A percentile compares a stretch with the other conserved stretches of the same genome.
Conservation (phyloP, 2,113 vertebrate species). For the Cisticola juncidis region DNA sequence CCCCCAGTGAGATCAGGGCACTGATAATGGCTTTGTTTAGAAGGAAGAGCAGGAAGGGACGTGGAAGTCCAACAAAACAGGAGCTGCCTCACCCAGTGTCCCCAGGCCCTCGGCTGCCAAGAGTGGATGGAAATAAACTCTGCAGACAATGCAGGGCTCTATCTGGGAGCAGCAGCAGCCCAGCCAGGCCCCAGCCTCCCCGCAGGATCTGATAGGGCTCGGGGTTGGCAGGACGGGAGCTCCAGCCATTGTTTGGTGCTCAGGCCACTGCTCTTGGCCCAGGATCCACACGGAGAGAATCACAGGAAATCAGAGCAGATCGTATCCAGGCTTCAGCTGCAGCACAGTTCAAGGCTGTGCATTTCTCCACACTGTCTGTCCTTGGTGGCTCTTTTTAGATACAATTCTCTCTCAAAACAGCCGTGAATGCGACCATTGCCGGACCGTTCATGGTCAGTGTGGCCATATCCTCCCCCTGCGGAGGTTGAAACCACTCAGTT, state of each 20-base stretch:
- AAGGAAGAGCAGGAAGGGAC: slow-evolving; percentile 63
- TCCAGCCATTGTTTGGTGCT: slow-evolving; percentile 10
- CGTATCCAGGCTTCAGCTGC: neutral
- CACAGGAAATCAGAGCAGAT: neutral
- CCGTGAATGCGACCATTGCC: fast-evolving
- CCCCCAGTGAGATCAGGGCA: slow-evolving; percentile 1
- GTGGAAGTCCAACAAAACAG: slow-evolving; percentile 27
- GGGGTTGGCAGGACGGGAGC: neutral
- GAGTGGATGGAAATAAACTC: slow-evolving; percentile 11
- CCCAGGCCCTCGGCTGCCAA: neutral
- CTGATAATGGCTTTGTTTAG: slow-evolving; percentile 55
- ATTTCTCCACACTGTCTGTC: neutral
- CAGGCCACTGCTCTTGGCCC: neutral
- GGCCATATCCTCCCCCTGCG: neutral
- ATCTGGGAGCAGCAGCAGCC: slow-evolving; percentile 21
- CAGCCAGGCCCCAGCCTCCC: neutral
- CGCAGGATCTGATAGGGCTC: neutral
- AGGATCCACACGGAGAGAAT: neutral
- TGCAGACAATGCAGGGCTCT: slow-evolving; percentile 44
- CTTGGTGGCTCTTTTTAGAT: neutral
- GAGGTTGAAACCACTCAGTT: neutral
- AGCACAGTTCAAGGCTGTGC: neutral
- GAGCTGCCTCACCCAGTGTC: slow-evolving; percentile 30
- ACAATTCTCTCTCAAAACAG: neutral
- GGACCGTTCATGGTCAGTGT: neutral